Evolutionary conservation across 2,113 vertebrate genomes (phyloP).

Genomic region (Morone saxatilis): DNA sequence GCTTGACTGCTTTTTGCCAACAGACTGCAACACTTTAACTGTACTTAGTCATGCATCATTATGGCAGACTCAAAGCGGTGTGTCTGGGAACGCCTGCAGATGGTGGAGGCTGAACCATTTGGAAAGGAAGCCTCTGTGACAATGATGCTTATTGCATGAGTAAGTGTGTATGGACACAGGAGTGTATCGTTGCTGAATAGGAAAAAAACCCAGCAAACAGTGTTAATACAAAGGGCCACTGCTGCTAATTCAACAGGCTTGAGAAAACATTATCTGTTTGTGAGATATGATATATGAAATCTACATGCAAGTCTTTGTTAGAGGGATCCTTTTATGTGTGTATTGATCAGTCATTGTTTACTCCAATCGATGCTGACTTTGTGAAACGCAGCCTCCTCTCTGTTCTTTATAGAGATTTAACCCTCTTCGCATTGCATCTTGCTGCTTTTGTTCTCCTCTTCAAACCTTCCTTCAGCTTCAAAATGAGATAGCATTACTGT

Average conservation of each 20-base stretch:
- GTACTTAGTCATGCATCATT: slow-evolving; percentile 86
- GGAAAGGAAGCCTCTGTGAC: slow-evolving; percentile 76
- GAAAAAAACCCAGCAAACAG: not conserved
- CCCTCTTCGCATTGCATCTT: slow-evolving; percentile 61
- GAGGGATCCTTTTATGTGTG: slow-evolving; percentile 71
- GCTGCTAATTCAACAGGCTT: slow-evolving; percentile 66
- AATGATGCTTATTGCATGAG: slow-evolving; percentile 82
- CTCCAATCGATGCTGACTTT: slow-evolving; percentile 76
- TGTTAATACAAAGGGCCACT: slow-evolving; percentile 26
- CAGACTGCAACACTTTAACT: slow-evolving; percentile 86
- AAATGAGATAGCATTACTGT: slow-evolving; percentile 80
- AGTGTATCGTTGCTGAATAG: slow-evolving; percentile 53
- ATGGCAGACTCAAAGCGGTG: slow-evolving; percentile 81
- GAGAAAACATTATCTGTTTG: slow-evolving; percentile 18
- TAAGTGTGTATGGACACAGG: slow-evolving; percentile 74
- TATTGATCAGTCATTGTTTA: slow-evolving; percentile 83
- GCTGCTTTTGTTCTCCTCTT: slow-evolving; percentile 79
- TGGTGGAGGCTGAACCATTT: slow-evolving; percentile 79
- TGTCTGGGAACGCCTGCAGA: slow-evolving; percentile 82
- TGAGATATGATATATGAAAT: slow-evolving; percentile 69
- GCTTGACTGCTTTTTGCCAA: slow-evolving; percentile 84
- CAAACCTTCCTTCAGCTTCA: slow-evolving; percentile 73
- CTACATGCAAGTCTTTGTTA: slow-evolving; percentile 69
- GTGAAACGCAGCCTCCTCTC: slow-evolving; percentile 69
- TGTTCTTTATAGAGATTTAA: slow-evolving; percentile 77